Evolutionary conservation across 2,888 invertebrate species (phyloP).

Genomic region (Phlogophora meticulosa): DNA sequence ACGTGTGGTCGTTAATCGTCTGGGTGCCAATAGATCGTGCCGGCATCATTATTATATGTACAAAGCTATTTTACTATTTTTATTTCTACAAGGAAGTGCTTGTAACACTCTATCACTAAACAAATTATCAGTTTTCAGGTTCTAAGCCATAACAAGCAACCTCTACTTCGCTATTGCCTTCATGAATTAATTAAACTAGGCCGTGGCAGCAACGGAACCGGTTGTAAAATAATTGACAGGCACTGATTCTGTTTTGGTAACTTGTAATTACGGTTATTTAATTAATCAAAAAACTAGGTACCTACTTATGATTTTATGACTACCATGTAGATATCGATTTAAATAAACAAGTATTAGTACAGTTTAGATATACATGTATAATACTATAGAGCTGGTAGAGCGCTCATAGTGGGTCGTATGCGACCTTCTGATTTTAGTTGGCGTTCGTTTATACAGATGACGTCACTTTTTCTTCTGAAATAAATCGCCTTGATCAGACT

Average conservation of each 20-base stretch:
- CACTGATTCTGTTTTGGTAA: conserved; percentile 52
- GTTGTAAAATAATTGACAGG: conserved; percentile 49
- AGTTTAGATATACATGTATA: neutral
- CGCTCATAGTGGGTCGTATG: conserved; percentile 71
- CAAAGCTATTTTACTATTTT: conserved; percentile 11
- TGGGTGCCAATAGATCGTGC: conserved; percentile 49
- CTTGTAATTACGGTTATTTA: conserved; percentile 55
- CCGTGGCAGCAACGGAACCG: conserved; percentile 56
- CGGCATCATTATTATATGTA: conserved; percentile 22
- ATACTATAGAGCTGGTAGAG: conserved; percentile 35
- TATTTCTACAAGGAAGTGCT: conserved; percentile 27
- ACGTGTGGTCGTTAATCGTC: conserved; percentile 48
- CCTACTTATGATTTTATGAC: conserved; percentile 25
- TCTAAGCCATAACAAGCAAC: conserved; percentile 31
- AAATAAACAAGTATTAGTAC: conserved; percentile 4
- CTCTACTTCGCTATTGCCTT: conserved; percentile 48
- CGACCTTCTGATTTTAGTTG: conserved; percentile 82
- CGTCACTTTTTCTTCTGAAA: conserved; percentile 81
- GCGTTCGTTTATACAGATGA: conserved; percentile 76
- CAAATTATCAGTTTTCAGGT: conserved; percentile 44
- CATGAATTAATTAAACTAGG: conserved; percentile 57
- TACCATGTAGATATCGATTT: conserved; percentile 34
- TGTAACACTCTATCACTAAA: conserved; percentile 25
- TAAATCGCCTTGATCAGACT: conserved; percentile 81
- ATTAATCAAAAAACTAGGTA: conserved; percentile 36